Base-by-base conservation (phyloP, 2,113 vertebrate genomes). In the Orthonyx spaldingii region DNA sequence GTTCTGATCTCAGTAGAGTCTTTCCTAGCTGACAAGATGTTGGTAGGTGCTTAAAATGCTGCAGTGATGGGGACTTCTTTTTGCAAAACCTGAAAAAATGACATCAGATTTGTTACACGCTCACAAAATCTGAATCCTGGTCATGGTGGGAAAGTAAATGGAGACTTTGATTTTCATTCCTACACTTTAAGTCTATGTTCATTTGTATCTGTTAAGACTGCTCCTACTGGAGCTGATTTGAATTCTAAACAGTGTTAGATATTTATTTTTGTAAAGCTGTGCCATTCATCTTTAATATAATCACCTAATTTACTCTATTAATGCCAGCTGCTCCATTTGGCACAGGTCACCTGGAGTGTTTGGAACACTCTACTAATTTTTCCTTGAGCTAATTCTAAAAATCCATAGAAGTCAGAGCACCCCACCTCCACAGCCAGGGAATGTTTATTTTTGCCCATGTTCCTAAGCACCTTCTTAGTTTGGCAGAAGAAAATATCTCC, bases 321-420 rank as follows among this genome's bases (percentile, higher is more conserved):
- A 96, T 91, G 81, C 92, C 97, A 96, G 93, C 96, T 97, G 96
- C 77, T 97, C 66, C 79, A 65, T 89, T 96, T 97, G 94, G 89
- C 94, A 94, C 79, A 88, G 92, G 84, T 97, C 76, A 84, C 61
- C 77, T 90, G 70, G 52, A 89, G 70, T 87, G 85, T 82, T 89
- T 93, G 72, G 86, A 96, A 28, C 16, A 79, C n/a, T 78, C 19
- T 52, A 64, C 90, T 90, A 84, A 81, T 97, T 94, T 93, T 96
- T 78, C 74, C 87, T 95, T 96, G 60, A 95, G 91, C 76, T 93
- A 88, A 93, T 93, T 93, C 37, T 81, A 71, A 95, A 95, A 96
- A 80, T 88, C 81, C 55, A 11, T n/a, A 65, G 28, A 84, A 93
- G 53, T 74, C 52, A 53, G 57, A 91, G 15, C 4, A 22, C n/a